Evolutionary conservation across 1,140 invertebrate genomes (phyloP), one percentile per base, ranked within the genome.

Genomic region (Neelides sp.): DNA sequence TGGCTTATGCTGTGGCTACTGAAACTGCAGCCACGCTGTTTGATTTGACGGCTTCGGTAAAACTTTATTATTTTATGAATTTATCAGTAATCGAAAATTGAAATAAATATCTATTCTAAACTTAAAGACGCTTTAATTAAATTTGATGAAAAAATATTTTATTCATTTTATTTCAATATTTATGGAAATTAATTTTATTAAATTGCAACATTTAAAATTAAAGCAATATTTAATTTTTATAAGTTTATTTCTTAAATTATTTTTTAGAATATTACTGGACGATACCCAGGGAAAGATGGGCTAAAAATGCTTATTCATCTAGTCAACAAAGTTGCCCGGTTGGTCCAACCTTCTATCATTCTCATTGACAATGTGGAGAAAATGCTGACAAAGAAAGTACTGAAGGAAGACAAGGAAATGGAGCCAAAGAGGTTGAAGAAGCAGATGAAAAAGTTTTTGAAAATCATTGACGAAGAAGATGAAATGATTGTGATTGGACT

Each of bases 381-480:
- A 63, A 86, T 89, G 15, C 95, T 93, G 68, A 78, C 90, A 50
- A 96, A 93, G 65, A 95, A 94, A 72, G 78, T 88, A 37, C 79
- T 85, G 0, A 89, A 90, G 69, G 83, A 80, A 0, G 85, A 90
- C 67, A 85, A 82, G 57, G 34, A 51, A 36, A 87, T 83, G 4
- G 91, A 96, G 69, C 90, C 91, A 0, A 94, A 94, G 69, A 71
- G 91, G 54, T 66, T 97, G 43, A 94, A 92, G 66, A 96, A 96
- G 66, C 90, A 94, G 71, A 71, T 97, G 36, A 80, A 85, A 0
- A 93, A 92, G 67, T 71, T 93, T 10, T 75, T 96, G 2, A 94
- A 94, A 74, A 79, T 77, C 60, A 74, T 84, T 26, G 71, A 67
- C 41, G 58, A 64, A 8, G 87, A 90, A 65, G 87, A 92, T 65